phyloP scores from a whole-genome alignment of 2,113 vertebrate genomes.

The Thryonomys swinderianus region DNA sequence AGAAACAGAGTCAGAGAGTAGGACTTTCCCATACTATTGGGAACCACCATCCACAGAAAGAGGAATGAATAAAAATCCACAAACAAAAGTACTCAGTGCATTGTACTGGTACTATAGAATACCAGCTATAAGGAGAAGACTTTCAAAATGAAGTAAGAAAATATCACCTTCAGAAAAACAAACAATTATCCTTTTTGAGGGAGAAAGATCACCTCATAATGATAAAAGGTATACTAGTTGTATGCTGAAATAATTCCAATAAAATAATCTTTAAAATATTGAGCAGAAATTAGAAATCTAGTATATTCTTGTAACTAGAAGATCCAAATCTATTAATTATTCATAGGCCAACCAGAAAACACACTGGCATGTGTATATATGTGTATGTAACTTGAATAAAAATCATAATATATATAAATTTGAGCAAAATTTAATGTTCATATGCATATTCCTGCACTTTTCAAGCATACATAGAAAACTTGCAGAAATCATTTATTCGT shows the following conservation, averaged over 20 bases:
- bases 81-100: background rate
- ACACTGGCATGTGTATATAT: background rate
- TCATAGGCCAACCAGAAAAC: background rate
- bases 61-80: background rate
- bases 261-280: background rate
- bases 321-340: background rate
- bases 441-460: background rate
- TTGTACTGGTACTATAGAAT: background rate
- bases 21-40: background rate
- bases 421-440: background rate
- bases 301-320: background rate
- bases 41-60: background rate
- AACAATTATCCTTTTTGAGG: background rate
- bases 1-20: background rate
- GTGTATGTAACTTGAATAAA: too few species aligned
- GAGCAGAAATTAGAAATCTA: conserved; percentile 47
- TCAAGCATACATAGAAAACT: background rate
- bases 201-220: conserved; percentile 22
- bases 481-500: background rate
- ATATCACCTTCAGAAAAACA: background rate
- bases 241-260: conserved; percentile 1
- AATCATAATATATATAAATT: background rate
- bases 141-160: background rate
- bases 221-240: conserved; percentile 2
- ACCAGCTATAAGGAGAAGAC: conserved; percentile 9